Percentiles rank a stretch among this genome's conserved stretches.
Conservation (phyloP, 2,888 invertebrate species). For the Desoria tigrina region DNA sequence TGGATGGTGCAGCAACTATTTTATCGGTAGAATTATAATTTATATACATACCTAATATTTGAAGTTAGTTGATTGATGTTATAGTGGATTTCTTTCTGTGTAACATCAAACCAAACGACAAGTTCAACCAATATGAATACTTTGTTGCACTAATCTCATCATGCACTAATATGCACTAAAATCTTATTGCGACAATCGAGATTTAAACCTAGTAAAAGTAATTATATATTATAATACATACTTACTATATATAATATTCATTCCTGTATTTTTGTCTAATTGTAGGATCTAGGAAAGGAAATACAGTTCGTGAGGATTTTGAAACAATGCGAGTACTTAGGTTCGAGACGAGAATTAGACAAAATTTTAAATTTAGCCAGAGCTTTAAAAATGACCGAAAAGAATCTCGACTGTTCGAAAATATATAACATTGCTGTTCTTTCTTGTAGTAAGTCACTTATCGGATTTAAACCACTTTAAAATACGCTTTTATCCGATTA, state of each 20-base stretch:
- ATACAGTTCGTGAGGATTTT: slow-evolving; percentile 25
- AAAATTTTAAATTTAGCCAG: slow-evolving; percentile 38
- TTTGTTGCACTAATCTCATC: no score
- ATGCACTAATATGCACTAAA: no score
- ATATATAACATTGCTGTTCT: slow-evolving; percentile 27
- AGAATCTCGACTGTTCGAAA: slow-evolving; percentile 27
- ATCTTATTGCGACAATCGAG: no score
- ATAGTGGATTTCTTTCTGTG: neutral
- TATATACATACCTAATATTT: neutral
- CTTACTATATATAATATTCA: no score
- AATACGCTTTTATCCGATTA: no score
- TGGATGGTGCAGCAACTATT: slow-evolving; percentile 33
- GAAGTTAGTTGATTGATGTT: neutral
- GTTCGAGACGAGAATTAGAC: slow-evolving; percentile 20
- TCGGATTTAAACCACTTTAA: no score
- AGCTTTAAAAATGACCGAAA: slow-evolving; percentile 30
- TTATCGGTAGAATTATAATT: slow-evolving; percentile 25
- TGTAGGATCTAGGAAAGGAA: slow-evolving; percentile 32
- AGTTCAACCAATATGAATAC: no score
- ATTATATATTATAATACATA: no score
- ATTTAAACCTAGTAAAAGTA: no score
- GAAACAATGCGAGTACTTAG: slow-evolving; percentile 32
- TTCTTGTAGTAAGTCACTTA: slow-evolving; percentile 25
- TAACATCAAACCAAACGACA: no score
- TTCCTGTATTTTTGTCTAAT: no score